phyloP scores from a whole-genome alignment of 2,113 vertebrate species.

The Chaenocephalus aceratus region DNA sequence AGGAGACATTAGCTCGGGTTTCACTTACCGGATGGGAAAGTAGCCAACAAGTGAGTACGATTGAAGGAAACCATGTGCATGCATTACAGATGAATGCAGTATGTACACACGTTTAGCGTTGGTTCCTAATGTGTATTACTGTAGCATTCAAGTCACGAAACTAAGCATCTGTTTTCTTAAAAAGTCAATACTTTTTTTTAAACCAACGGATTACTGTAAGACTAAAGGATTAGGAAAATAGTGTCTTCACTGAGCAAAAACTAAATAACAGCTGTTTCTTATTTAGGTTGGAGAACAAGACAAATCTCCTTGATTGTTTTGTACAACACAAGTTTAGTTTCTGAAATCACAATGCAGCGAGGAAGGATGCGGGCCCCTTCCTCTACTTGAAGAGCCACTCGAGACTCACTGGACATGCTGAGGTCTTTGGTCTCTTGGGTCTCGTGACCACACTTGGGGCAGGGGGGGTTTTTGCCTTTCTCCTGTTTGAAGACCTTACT shows the following conservation, averaged over 20 bases:
- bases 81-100: background rate
- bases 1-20: background rate
- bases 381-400: background rate
- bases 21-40: background rate
- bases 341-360: background rate
- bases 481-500: conserved; percentile 99
- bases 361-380: conserved; percentile 1
- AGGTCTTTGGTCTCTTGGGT: conserved; percentile 98
- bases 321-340: conserved; percentile 20
- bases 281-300: background rate
- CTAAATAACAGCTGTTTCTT: background rate
- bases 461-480: conserved; percentile 94
- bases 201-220: background rate
- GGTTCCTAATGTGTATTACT: no score
- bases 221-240: no score
- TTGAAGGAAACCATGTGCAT: background rate
- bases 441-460: conserved; percentile 97
- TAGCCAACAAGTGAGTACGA: background rate
- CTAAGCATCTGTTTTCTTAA: background rate
- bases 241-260: no score
- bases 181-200: no score
- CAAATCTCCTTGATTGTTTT: background rate
- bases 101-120: background rate
- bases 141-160: no score
- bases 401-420: conserved; percentile 98